These are phyloP conservation scores for Elephas maximus DNA, from an alignment of 2,113 vertebrate species.

Conservation along the genomic window DNA sequence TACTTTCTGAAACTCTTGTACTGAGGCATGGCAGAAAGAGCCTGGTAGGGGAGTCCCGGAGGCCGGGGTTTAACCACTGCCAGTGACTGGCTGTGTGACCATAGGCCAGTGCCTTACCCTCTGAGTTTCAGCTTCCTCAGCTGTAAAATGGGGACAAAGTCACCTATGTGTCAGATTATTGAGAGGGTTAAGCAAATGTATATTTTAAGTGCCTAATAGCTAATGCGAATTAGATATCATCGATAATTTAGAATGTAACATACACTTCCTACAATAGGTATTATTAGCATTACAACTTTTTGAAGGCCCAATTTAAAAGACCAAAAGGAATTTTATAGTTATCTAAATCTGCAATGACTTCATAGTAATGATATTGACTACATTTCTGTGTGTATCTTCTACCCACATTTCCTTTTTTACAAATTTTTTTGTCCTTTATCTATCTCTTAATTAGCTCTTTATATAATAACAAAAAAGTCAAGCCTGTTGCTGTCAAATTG, in stretches of 20 bases:
- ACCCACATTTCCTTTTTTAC: background rate
- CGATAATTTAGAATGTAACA: background rate
- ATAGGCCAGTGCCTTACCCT: background rate
- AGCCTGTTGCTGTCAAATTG: background rate
- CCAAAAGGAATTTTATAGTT: background rate
- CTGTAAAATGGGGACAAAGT: background rate
- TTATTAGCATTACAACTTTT: background rate
- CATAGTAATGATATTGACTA: background rate
- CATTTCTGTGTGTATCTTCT: background rate
- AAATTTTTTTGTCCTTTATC: background rate
- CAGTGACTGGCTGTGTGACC: background rate
- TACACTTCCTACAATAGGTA: background rate
- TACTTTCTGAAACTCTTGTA: background rate
- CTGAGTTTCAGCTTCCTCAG: slow-evolving; percentile 10
- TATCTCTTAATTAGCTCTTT: background rate
- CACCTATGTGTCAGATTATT: background rate
- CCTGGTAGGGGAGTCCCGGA: background rate
- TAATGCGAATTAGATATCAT: background rate
- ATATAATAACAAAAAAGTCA: background rate
- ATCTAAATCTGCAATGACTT: background rate
- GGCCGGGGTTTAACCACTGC: no score
- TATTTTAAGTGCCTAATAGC: background rate
- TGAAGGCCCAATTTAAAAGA: background rate
- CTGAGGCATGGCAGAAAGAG: background rate
- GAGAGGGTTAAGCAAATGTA: slow-evolving; percentile 7